A percentile compares a stretch with the other conserved stretches of the same genome.
Conservation (phyloP, 2,888 invertebrate species). For the Alsophila aescularia region DNA sequence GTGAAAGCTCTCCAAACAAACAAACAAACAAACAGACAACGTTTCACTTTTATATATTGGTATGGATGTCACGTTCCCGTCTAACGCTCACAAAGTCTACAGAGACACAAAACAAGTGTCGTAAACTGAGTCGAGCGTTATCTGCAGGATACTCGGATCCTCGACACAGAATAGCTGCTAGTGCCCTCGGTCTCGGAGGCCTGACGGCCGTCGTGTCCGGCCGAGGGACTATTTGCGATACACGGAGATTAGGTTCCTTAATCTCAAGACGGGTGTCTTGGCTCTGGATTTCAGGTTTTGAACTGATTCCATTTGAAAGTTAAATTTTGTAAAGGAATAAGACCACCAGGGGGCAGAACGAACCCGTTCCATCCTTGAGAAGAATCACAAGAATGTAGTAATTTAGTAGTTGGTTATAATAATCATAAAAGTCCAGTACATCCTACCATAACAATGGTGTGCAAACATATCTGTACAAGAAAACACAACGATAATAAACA, state of each 20-base stretch:
- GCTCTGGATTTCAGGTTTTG: not conserved
- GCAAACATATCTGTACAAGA: too few relatives aligned
- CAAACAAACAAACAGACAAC: too few relatives aligned
- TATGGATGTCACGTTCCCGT: too few relatives aligned
- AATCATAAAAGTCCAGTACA: too few relatives aligned
- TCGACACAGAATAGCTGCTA: not conserved
- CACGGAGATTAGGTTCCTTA: slow-evolving; percentile 13
- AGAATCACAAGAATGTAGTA: too few relatives aligned
- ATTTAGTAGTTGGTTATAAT: too few relatives aligned
- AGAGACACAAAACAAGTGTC: slow-evolving; percentile 22
- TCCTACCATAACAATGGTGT: too few relatives aligned
- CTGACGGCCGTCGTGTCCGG: not conserved
- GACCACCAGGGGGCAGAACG: too few relatives aligned
- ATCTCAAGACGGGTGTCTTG: slow-evolving; percentile 8
- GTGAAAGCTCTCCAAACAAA: too few relatives aligned
- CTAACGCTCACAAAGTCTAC: slow-evolving; percentile 2
- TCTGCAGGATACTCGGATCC: slow-evolving; percentile 32
- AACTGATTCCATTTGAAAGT: not conserved
- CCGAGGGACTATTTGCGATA: slow-evolving; percentile 2
- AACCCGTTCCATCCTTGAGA: too few relatives aligned
- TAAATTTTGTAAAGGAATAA: not conserved
- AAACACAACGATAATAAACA: too few relatives aligned
- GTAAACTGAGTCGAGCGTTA: slow-evolving; percentile 35
- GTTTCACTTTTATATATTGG: too few relatives aligned
- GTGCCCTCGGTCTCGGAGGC: not conserved